These are phyloP conservation scores for Setophaga petechia DNA, from an alignment of 2,113 vertebrate species.

Conservation along the genomic window DNA sequence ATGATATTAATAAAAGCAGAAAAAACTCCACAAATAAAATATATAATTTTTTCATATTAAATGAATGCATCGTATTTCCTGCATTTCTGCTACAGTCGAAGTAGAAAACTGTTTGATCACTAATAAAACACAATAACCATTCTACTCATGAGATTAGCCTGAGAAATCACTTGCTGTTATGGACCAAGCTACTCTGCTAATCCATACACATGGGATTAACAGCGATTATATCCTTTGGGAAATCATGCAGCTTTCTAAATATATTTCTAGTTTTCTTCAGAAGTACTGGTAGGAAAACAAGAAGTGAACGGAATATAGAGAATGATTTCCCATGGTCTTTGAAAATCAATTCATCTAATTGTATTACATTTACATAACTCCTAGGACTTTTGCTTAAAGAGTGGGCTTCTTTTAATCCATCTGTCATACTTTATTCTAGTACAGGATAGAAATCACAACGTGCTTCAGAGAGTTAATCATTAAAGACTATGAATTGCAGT, in stretches of 20 bases:
- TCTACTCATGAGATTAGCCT: slow-evolving; percentile 28
- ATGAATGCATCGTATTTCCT: neutral
- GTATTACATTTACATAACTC: slow-evolving; percentile 57
- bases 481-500: slow-evolving; percentile 46
- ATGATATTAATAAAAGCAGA: neutral
- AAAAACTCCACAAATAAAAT: neutral
- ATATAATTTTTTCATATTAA: neutral
- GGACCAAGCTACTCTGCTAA: neutral
- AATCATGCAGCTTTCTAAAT: slow-evolving; percentile 60
- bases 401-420: slow-evolving; percentile 39
- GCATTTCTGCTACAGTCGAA: neutral
- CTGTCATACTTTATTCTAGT: slow-evolving; percentile 56
- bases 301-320: slow-evolving; percentile 31
- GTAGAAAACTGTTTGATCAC: neutral
- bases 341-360: slow-evolving; percentile 55
- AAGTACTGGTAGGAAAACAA: slow-evolving; percentile 58
- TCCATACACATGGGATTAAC: slow-evolving; percentile 28
- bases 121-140: slow-evolving; percentile 21
- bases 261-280: slow-evolving; percentile 63
- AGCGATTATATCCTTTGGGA: slow-evolving; percentile 44
- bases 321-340: slow-evolving; percentile 74
- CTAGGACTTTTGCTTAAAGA: slow-evolving; percentile 25
- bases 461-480: slow-evolving; percentile 72
- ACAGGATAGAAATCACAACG: slow-evolving; percentile 51
- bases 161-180: slow-evolving; percentile 10